Evolutionary conservation across 2,888 invertebrate genomes (phyloP), one percentile per base, ranked within the genome.

Genomic region (Frankliniella fusca): DNA sequence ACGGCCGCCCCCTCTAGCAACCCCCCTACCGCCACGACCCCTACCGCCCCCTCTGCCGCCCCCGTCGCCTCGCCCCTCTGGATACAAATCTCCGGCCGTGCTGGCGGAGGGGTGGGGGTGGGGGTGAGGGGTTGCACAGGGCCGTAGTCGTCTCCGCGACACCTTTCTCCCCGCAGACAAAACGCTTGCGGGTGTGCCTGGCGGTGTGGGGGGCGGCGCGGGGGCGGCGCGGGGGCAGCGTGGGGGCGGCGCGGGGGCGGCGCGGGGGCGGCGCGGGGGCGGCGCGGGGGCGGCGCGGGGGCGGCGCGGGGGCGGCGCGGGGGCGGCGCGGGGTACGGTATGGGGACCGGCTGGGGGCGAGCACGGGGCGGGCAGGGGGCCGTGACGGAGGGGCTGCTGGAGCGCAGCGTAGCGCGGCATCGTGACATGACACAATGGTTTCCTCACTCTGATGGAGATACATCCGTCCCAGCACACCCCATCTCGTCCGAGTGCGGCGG

Each of bases 361-460:
- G 54, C 54, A 54, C 54, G 54, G 54, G 15, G 54, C 7, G 18
- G 15, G n/a, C n/a, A n/a, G n/a, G 20, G 54, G 18, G 8, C 10
- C n/a, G 65, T n/a, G 54, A 18, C 54, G 54, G 54, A 18, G 20
- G n/a, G 65, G n/a, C 9, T 23, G n/a, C 9, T 23, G 23, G 9
- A 23, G 27, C 70, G 12, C 27, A 27, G 70, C 70, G 20, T 20
- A 20, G 12, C 54, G 54, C 54, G 27, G 23, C 70, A 12, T 27
- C 70, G 70, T 76, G 70, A 76, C 70, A 27, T 76, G 70, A 76
- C 70, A 76, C 23, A 27, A 76, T 76, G 70, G 70, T 76, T 76
- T 76, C 70, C 70, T 27, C 12, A 27, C 70, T 9, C 27, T 76
- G 70, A 76, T 76, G 70, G 70, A 76, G 70, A 76, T 76, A 76